These are phyloP conservation scores for Poeciliopsis infans DNA, from an alignment of 2,797 vertebrate genomes.

Conservation along the genomic window DNA sequence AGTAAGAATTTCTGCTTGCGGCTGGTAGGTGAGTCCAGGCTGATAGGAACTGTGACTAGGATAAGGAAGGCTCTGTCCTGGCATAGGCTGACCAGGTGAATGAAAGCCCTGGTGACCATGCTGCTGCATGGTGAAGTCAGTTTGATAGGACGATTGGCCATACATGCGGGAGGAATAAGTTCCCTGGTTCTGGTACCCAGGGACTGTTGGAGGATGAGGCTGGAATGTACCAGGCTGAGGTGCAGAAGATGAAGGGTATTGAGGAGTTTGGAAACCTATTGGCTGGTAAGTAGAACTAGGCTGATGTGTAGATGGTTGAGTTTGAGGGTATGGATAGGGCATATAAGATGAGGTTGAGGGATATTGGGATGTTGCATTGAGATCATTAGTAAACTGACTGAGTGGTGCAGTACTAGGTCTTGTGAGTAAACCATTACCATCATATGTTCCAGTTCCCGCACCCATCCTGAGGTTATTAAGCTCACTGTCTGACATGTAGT, in stretches of 20 bases:
- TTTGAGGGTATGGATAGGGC: constrained; percentile 86
- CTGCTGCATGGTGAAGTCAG: constrained; percentile 86
- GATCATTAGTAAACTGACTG: constrained; percentile 86
- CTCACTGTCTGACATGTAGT: constrained; percentile 98
- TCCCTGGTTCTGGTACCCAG: constrained; percentile 85
- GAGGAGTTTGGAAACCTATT: constrained; percentile 85
- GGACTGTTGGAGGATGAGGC: constrained; percentile 84
- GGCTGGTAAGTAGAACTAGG: constrained; percentile 85
- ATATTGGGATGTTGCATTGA: constrained; percentile 80
- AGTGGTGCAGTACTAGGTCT: constrained; percentile 84
- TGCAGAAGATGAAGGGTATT: constrained; percentile 83
- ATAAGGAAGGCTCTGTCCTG: constrained; percentile 85
- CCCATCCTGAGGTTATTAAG: constrained; percentile 92
- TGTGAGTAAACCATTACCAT: constrained; percentile 80
- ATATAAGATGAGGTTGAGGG: constrained; percentile 85
- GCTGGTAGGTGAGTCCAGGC: constrained; percentile 82
- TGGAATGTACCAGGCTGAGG: constrained; percentile 91
- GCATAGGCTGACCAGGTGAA: constrained; percentile 84
- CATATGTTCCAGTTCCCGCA: constrained; percentile 80
- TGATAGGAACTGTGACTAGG: constrained; percentile 81
- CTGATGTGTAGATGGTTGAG: constrained; percentile 82
- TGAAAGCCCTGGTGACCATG: constrained; percentile 86
- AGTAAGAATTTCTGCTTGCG: constrained; percentile 83
- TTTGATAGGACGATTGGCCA: constrained; percentile 82
- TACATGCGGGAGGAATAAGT: constrained; percentile 86